These are phyloP conservation scores for Cichlasoma orientale DNA, from an alignment of 2,797 vertebrate genomes.

Conservation along the genomic window DNA sequence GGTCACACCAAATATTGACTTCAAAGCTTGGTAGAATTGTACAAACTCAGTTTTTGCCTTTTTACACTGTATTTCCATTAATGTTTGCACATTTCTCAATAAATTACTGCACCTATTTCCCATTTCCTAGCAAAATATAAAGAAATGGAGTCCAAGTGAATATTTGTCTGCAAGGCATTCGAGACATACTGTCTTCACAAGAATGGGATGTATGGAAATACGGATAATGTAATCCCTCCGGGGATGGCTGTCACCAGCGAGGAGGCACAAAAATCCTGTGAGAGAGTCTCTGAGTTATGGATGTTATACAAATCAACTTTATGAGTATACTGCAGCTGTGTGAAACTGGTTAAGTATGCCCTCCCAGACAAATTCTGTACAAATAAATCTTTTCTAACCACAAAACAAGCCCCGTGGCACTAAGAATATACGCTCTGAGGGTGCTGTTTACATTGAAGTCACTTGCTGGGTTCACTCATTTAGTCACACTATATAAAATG, in stretches of 20 bases:
- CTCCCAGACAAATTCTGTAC: conserved; percentile 58
- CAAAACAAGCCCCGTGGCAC: conserved; percentile 47
- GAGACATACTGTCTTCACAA: neutral
- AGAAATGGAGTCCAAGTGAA: neutral
- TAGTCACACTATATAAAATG: conserved; percentile 45
- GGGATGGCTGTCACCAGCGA: neutral
- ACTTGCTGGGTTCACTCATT: conserved; percentile 32
- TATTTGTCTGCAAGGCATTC: neutral
- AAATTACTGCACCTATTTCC: too few species aligned
- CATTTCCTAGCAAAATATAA: too few species aligned
- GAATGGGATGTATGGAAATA: neutral
- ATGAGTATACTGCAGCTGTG: conserved; percentile 54
- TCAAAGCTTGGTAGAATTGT: too few species aligned
- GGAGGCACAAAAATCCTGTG: conserved; percentile 8
- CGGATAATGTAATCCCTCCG: neutral
- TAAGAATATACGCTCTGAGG: conserved; percentile 30
- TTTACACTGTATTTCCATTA: too few species aligned
- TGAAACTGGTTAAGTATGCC: conserved; percentile 48
- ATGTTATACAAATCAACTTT: conserved; percentile 67
- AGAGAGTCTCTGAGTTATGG: conserved; percentile 41
- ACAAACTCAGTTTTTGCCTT: too few species aligned
- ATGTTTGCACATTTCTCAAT: too few species aligned
- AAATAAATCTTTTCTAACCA: conserved; percentile 62
- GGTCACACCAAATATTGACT: too few species aligned
- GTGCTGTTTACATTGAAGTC: conserved; percentile 35